These are phyloP conservation scores for Scaeva pyrastri DNA, from an alignment of 2,888 invertebrate genomes.

Conservation along the genomic window DNA sequence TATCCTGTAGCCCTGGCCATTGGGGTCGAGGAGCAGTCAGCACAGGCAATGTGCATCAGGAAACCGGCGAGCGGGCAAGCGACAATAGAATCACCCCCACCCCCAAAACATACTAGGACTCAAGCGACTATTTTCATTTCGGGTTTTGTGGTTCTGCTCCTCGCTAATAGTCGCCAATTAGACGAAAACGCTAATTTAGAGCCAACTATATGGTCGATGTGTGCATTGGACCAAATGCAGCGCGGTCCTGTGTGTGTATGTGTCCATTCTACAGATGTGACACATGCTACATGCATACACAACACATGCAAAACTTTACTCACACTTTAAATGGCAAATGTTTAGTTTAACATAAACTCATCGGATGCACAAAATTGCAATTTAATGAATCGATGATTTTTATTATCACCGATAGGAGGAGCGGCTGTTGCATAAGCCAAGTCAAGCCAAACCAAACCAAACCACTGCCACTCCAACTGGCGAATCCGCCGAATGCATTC, in stretches of 20 bases:
- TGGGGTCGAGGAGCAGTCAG: not conserved
- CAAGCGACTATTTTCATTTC: constrained; percentile 69
- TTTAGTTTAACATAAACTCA: constrained; percentile 74
- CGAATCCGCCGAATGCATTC: constrained; percentile 4
- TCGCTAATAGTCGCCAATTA: constrained; percentile 75
- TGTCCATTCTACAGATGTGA: constrained; percentile 42
- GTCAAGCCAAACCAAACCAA: not conserved
- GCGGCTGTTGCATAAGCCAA: not conserved
- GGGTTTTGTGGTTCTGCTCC: constrained; percentile 71
- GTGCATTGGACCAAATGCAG: constrained; percentile 55
- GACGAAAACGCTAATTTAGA: constrained; percentile 74
- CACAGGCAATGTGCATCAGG: not conserved
- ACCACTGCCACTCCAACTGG: not conserved
- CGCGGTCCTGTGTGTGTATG: not conserved
- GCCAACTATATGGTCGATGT: constrained; percentile 49
- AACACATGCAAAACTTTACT: constrained; percentile 4
- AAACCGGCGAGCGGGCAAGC: not conserved
- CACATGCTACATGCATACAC: constrained; percentile 21
- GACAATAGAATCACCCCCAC: constrained; percentile 9
- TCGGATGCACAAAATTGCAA: constrained; percentile 73
- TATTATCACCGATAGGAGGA: constrained; percentile 55
- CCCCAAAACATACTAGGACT: constrained; percentile 4
- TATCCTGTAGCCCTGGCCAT: constrained; percentile 21
- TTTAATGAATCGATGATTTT: constrained; percentile 76
- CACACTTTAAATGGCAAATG: constrained; percentile 46